These are phyloP conservation scores for Callimorpha dominula DNA, from an alignment of 2,888 invertebrate species.

Conservation along the genomic window DNA sequence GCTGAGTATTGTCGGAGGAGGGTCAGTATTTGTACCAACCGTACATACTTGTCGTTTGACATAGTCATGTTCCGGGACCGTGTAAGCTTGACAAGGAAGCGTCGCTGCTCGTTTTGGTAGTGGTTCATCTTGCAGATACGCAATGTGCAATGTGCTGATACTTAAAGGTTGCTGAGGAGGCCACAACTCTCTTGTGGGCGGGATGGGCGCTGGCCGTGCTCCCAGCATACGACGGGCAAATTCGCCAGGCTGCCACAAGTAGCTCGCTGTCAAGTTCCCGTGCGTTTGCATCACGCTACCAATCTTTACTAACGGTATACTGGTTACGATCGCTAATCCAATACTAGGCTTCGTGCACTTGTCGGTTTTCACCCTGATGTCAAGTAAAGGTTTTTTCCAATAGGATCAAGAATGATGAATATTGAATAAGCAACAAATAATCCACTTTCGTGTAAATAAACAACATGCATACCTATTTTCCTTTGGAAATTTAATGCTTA, in stretches of 20 bases:
- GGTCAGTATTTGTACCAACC: slow-evolving; percentile 81
- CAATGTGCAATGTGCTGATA: slow-evolving; percentile 81
- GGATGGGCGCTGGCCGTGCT: slow-evolving; percentile 79
- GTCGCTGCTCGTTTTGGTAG: slow-evolving; percentile 69
- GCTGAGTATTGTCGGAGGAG: slow-evolving; percentile 67
- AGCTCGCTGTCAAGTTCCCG: slow-evolving; percentile 81
- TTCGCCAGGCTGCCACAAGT: slow-evolving; percentile 83
- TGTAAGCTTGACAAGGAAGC: slow-evolving; percentile 70
- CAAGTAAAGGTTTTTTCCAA: slow-evolving; percentile 67
- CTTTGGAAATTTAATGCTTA: background rate
- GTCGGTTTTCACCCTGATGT: slow-evolving; percentile 73
- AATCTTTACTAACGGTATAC: slow-evolving; percentile 70
- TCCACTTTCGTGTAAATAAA: no score
- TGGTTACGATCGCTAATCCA: slow-evolving; percentile 75
- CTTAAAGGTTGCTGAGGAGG: slow-evolving; percentile 76
- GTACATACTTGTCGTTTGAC: slow-evolving; percentile 70
- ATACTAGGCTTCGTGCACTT: slow-evolving; percentile 81
- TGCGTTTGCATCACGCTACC: slow-evolving; percentile 80
- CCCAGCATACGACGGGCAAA: slow-evolving; percentile 80
- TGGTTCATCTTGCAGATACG: slow-evolving; percentile 77
- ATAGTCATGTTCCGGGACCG: slow-evolving; percentile 60
- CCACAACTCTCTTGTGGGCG: slow-evolving; percentile 81
- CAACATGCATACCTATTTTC: no score
- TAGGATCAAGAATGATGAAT: slow-evolving; percentile 70
- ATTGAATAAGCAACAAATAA: slow-evolving; percentile 46